These are phyloP conservation scores for Odiellus spinosus DNA, from an alignment of 2,888 invertebrate genomes.

Conservation along the genomic window DNA sequence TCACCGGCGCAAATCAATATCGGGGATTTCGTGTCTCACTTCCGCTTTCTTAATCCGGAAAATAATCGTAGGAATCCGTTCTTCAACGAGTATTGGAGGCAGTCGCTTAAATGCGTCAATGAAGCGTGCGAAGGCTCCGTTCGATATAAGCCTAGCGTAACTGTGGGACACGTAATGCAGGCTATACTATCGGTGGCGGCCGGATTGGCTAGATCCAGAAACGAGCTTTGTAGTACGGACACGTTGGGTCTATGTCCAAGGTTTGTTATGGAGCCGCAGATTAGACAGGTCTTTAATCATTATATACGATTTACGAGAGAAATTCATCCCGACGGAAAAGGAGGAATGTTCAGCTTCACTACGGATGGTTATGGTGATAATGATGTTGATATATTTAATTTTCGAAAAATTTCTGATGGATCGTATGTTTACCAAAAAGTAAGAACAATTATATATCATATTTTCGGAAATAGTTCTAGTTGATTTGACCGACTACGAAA, in stretches of 20 bases:
- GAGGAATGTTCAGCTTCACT: conserved; percentile 29
- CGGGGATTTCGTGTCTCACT: conserved; percentile 21
- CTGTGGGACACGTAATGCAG: conserved; percentile 25
- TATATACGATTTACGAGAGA: conserved; percentile 23
- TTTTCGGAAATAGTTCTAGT: too few species aligned
- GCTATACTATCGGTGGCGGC: conserved; percentile 28
- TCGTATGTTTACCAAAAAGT: conserved; percentile 16
- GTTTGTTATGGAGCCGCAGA: conserved; percentile 7
- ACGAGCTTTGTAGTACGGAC: conserved; percentile 11
- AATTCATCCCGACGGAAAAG: conserved; percentile 23
- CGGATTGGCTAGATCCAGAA: conserved; percentile 7
- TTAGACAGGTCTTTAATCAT: conserved; percentile 19
- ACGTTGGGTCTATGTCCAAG: conserved; percentile 10
- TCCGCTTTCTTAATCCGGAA: conserved; percentile 18
- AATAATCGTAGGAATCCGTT: conserved; percentile 28
- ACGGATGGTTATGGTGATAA: conserved; percentile 29
- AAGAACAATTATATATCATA: background rate
- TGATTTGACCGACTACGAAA: too few species aligned
- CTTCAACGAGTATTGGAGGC: conserved; percentile 31
- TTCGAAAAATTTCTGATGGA: conserved; percentile 16
- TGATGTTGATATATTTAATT: conserved; percentile 30
- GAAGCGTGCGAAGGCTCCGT: conserved; percentile 24
- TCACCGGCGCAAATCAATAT: conserved; percentile 16
- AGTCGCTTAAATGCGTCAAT: conserved; percentile 10
- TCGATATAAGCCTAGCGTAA: conserved; percentile 8